Evolutionary conservation across 2,888 invertebrate genomes (phyloP), one percentile per base, ranked within the genome.

Genomic region (Sthenelais limicola): DNA sequence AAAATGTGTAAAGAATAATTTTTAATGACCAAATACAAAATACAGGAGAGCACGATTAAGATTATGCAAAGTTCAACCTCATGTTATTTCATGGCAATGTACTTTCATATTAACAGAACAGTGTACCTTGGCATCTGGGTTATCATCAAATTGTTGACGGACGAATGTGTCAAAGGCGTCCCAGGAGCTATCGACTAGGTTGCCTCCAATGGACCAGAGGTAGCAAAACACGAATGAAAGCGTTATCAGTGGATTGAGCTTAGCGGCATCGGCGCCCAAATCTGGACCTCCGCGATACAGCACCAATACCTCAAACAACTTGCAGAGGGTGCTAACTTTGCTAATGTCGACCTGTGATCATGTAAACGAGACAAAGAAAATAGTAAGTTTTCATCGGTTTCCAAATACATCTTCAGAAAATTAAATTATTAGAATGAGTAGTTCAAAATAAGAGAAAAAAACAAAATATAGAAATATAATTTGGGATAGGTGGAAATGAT

Each of bases 171-270:
- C 95, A 79, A 94, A 93, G 3, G 89, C 86, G 68, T 92, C 91
- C 80, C 93, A 91, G 71, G 93, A 92, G 0, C 86, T 82, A 75
- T 95, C 94, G 1, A 90, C 86, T 3, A 94, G 90, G 85, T 96
- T 96, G 0, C 95, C 95, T n/a, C 94, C 95, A 26, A 96, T 88
- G 1, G 93, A 91, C 96, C 96, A 97, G 0, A 95, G 87, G 81
- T 93, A 94, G 62, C 93, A 91, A 89, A 95, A 95, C 35, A 94
- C 89, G 83, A 95, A 96, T 32, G 92, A 91, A 82, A 94, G 93
- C 1, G 91, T 91, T 0, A 96, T 85, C 77, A 94, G 91, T 4
- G 89, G 88, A 80, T 91, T 91, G 0, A 93, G 88, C 73, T 89
- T 88, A 30, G 84, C 77, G 9, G 84, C 83, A 73, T 91, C 91